Base-by-base conservation (phyloP, 2,113 vertebrate genomes). In the Cheirogaleus medius region DNA sequence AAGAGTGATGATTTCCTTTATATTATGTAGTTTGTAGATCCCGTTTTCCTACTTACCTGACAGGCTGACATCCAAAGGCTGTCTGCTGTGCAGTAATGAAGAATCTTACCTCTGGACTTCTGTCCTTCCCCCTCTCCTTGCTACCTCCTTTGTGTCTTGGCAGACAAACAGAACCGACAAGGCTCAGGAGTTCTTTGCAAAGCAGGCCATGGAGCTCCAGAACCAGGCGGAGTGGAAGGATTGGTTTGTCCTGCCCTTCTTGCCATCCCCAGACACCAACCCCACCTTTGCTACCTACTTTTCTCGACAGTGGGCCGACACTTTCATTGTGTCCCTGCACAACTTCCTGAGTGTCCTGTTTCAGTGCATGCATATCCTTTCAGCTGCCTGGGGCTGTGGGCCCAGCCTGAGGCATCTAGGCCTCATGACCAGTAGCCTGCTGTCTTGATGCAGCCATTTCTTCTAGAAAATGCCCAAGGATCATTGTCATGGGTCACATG, bases 311-410 rank as follows among this genome's bases (percentile, higher is more conserved):
- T 99, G 99, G 99, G 99, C 99, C 0, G 99, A 99, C 98, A 99
- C 99, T 0, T 99, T 99, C 98, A 99, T 99, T 0, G 99, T 99
- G 47, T 99, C 99, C 3, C 99, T 99, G 97, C 99, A 99, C 98
- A 99, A 99, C 99, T 99, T 99, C 97, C 98, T 99, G 96, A 99
- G 99, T 0, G 99, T 99, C 77, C 99, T 99, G 29, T 99, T 99
- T 98, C 99, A 99, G 98, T 99, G 99, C 95, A 99, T 99, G 99
- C 99, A 99, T 99, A 99, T 99, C 99, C 99, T 99, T 99, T 95
- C 82, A 60, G 66, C 25, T 21, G 18, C 37, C 6, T 4, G 34
- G 64, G 63, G 18, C 95, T 15, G 8, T 58, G 39, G 21, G 34
- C 49, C 12, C 42, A 6, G n/a, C 56, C 42, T 2, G 44, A 56